These are phyloP conservation scores for Alloplasta piceator DNA, from an alignment of 2,888 invertebrate genomes.

Conservation along the genomic window DNA sequence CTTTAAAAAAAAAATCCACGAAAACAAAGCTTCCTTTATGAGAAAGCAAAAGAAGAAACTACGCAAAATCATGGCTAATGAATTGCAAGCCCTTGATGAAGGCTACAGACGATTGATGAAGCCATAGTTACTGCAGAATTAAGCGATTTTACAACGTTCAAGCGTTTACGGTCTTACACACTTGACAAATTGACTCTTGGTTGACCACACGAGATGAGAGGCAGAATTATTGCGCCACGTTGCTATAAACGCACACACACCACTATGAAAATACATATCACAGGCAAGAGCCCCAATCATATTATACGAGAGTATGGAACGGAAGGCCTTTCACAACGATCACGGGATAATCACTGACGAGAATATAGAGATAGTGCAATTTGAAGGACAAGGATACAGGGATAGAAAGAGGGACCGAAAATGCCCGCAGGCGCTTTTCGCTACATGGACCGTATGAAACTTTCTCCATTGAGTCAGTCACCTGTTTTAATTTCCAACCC, in stretches of 20 bases:
- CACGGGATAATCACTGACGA: slow-evolving; percentile 40
- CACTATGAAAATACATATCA: slow-evolving; percentile 19
- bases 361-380: neutral
- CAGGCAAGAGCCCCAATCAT: slow-evolving; percentile 40
- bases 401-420: neutral
- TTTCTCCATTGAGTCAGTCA: too few species aligned
- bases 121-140: neutral
- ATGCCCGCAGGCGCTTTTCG: too few species aligned
- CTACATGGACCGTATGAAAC: too few species aligned
- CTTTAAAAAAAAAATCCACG: too few species aligned
- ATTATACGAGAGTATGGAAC: slow-evolving; percentile 11
- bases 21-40: too few species aligned
- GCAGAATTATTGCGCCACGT: slow-evolving; percentile 12
- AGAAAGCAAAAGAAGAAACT: too few species aligned
- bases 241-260: neutral
- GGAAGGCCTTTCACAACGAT: slow-evolving; percentile 44
- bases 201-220: slow-evolving; percentile 13
- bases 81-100: neutral
- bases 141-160: neutral
- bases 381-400: neutral
- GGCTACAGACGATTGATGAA: neutral
- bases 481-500: too few species aligned
- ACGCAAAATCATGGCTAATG: too few species aligned
- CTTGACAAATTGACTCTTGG: neutral
- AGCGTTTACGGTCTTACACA: neutral